Base-by-base conservation (phyloP, 2,888 invertebrate species). In the Hypomecis atomaria region DNA sequence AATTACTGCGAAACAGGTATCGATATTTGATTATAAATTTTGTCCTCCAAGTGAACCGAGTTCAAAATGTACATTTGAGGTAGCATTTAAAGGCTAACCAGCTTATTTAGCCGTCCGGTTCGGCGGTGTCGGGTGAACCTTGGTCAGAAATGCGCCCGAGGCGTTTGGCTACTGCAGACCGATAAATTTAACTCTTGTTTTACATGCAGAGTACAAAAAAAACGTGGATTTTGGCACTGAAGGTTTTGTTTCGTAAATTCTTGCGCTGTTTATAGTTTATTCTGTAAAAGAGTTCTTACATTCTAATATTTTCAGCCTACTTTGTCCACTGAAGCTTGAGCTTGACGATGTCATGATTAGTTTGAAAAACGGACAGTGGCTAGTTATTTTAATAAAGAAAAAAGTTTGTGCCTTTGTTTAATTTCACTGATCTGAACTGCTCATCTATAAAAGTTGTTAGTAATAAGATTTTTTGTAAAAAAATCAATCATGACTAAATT, bases 161-260 rank as follows among this genome's bases (percentile, higher is more conserved):
- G 71, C 71, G 53, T 68, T 67, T 69, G 68, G 71, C 69, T 71
- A 66, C 71, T 64, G 65, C 67, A 47, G 47, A 45, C 65, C 55
- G 58, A 72, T 72, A 67, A 66, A 67, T 67, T 69, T 62, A 43
- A 60, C 45, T 63, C 56, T 65, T 48, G 56, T 65, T 65, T 52
- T 52, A 52, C 56, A 52, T 56, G 47, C 56, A 6, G 40, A 55
- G 38, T 13, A 47, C 42, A 45, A 47, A 52, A 37, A 10, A 36
- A 2, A 37, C 7, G 44, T 33, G 37, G 38, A 56, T 8, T 60
- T 60, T 60, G 60, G 56, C 60, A 48, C 38, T 11, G 36, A 49
- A 34, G 13, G 11, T 58, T 58, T 37, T 53, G 52, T 10, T 54
- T 37, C 33, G 44, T 33, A 33, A 44, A 44, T 37, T 37, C n/a